A percentile compares a stretch with the other conserved stretches of the same genome.
phyloP scores from a whole-genome alignment of 92 coral and sea anemone genomes.

The Desmophyllum pertusum region DNA sequence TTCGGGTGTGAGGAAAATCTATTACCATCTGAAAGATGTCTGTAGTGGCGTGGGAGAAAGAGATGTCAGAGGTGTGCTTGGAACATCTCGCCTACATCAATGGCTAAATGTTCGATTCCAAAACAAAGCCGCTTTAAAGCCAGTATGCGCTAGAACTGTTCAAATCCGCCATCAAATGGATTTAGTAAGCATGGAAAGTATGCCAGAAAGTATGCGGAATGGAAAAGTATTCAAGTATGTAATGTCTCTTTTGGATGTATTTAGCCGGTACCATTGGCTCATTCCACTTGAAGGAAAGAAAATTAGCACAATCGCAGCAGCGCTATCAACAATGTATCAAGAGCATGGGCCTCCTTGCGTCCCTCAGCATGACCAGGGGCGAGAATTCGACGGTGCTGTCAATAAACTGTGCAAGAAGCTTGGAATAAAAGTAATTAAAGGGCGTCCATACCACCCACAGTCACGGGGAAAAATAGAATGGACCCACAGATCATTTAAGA shows the following conservation, averaged over 20 bases:
- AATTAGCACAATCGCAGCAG: constrained; percentile 27
- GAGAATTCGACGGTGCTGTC: too few species aligned
- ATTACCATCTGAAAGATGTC: constrained; percentile 48
- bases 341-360: constrained; percentile 20
- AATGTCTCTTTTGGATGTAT: too few species aligned
- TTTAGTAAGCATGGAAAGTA: constrained; percentile 27
- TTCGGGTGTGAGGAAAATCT: constrained; percentile 59
- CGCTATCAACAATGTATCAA: constrained; percentile 15
- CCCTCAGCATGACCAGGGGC: too few species aligned
- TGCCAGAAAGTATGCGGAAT: constrained; percentile 21
- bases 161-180: too few species aligned
- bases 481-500: constrained; percentile 27
- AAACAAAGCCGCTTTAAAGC: too few species aligned
- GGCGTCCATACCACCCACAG: too few species aligned
- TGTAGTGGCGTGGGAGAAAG: constrained; percentile 63
- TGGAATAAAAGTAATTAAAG: too few species aligned
- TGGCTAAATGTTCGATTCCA: constrained; percentile 51
- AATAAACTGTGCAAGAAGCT: too few species aligned
- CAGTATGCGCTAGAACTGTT: too few species aligned
- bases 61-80: constrained; percentile 47
- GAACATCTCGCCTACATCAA: constrained; percentile 50
- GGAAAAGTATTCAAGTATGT: constrained; percentile 33
- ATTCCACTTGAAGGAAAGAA: constrained; percentile 29
- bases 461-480: constrained; percentile 44
- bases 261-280: constrained; percentile 37